These are phyloP conservation scores for Pomacea canaliculata DNA, from an alignment of 2,888 invertebrate genomes.

Conservation along the genomic window DNA sequence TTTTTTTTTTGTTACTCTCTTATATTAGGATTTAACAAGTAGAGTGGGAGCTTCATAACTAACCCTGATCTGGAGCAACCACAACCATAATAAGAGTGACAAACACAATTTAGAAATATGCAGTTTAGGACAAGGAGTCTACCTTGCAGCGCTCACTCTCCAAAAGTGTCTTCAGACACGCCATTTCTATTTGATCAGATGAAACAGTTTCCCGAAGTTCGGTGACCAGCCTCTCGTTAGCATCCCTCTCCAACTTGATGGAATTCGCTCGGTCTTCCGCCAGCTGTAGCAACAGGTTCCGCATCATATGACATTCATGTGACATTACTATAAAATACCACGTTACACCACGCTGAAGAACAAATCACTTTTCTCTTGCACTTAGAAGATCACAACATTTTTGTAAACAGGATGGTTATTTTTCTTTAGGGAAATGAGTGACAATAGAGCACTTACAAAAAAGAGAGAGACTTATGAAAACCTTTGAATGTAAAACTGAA, in stretches of 20 bases:
- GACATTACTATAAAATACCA: not conserved
- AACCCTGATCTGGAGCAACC: too few species aligned
- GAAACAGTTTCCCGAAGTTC: conserved; percentile 77
- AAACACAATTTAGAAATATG: too few species aligned
- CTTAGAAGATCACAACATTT: too few species aligned
- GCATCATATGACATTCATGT: not conserved
- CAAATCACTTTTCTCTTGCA: not conserved
- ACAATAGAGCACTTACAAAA: too few species aligned
- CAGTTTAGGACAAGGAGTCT: not conserved
- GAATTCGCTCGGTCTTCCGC: conserved; percentile 81
- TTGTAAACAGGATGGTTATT: too few species aligned
- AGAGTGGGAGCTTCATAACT: too few species aligned
- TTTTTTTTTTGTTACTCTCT: not conserved
- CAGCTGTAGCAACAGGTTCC: conserved; percentile 53
- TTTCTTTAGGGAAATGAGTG: too few species aligned
- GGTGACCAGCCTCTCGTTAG: conserved; percentile 80
- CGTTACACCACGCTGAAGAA: conserved; percentile 70
- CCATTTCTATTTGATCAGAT: conserved; percentile 84
- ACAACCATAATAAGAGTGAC: too few species aligned
- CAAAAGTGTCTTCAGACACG: conserved; percentile 81
- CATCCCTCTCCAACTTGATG: conserved; percentile 80
- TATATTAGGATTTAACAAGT: too few species aligned
- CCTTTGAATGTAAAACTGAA: too few species aligned
- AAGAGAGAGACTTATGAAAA: too few species aligned
- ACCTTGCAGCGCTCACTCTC: conserved; percentile 89